Evolutionary conservation across 2,113 vertebrate species (phyloP).

Genomic region (Grallaria varia): DNA sequence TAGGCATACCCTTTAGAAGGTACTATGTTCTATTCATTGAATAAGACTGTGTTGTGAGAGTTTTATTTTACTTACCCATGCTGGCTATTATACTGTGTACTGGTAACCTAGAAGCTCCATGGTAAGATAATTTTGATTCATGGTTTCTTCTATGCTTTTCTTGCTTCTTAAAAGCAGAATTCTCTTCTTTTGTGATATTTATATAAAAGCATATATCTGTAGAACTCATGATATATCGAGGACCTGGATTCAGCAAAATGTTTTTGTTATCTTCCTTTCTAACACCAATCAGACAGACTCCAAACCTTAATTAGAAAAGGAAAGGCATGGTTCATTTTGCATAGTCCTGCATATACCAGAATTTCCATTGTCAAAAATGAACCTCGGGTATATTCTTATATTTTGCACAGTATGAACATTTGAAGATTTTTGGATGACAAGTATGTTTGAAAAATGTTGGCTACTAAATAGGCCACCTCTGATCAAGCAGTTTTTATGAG

Average conservation of each 20-base stretch:
- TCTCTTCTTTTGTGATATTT: constrained; percentile 97
- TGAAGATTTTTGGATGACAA: neutral
- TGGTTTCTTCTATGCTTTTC: constrained; percentile 80
- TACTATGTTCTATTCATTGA: neutral
- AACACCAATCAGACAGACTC: constrained; percentile 94
- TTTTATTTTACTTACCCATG: constrained; percentile 83
- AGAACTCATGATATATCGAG: constrained; percentile 89
- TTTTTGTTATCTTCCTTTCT: constrained; percentile 94
- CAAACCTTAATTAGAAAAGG: constrained; percentile 82
- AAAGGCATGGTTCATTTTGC: constrained; percentile 53
- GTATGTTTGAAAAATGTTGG: neutral
- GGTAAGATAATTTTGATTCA: constrained; percentile 74
- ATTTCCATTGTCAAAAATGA: constrained; percentile 3
- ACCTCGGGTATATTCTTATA: neutral
- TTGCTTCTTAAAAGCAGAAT: constrained; percentile 93
- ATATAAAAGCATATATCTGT: constrained; percentile 94
- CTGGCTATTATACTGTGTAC: constrained; percentile 94
- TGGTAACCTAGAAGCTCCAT: constrained; percentile 87
- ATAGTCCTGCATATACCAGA: neutral
- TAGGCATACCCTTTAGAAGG: neutral
- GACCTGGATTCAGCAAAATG: constrained; percentile 95
- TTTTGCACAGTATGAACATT: neutral
- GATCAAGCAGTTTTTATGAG: neutral
- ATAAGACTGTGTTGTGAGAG: neutral
- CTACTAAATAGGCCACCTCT: neutral